Evolutionary conservation across 2,113 vertebrate species (phyloP), one percentile per base, ranked within the genome.

Genomic region (Micronycteris hirsuta): DNA sequence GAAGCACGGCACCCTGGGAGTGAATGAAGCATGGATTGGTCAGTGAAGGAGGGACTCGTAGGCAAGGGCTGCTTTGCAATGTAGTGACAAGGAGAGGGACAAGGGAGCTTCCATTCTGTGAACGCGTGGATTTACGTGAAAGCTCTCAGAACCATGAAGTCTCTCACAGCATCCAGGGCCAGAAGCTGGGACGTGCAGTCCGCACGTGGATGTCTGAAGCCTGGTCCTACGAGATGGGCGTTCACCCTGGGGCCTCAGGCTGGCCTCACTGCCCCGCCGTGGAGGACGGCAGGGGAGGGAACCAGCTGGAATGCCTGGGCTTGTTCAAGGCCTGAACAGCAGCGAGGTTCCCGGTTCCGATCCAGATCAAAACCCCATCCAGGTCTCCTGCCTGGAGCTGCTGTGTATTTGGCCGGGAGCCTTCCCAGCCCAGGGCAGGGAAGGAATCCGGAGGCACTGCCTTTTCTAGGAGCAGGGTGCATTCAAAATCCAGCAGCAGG

Each of bases 91-190:
- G 28, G 61, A 45, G 85, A 38, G 20, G n/a, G 43, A 2, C 12
- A 13, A 31, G 33, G 14, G 71, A 26, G 24, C 36, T 10, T 68
- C 56, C 41, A 4, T 41, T 45, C 26, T 22, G 15, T 45, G 38
- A 24, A 24, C 16, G 10, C 17, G 0, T 2, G 24, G n/a, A 31
- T 19, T 61, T 0, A 15, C 43, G 2, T 0, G 4, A 45, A 1
- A 2, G 38, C 41, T 16, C 5, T 5, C 3, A 0, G 15, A 17
- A 13, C 3, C 77, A 10, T 17, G 24, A 4, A 3, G 3, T 58
- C 41, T 13, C 5, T 7, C 2, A 0, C 43, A n/a, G 47, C 14
- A 2, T 2, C 36, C 13, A 1, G 67, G 65, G 43, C 31, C 17
- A 2, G 41, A 15, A n/a, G 19, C 11, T 6, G 26, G 41, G 20